Evolutionary conservation across 2,888 invertebrate genomes (phyloP), one percentile per base, ranked within the genome.

Genomic region (Pseudococcus jackbeardsleyi): DNA sequence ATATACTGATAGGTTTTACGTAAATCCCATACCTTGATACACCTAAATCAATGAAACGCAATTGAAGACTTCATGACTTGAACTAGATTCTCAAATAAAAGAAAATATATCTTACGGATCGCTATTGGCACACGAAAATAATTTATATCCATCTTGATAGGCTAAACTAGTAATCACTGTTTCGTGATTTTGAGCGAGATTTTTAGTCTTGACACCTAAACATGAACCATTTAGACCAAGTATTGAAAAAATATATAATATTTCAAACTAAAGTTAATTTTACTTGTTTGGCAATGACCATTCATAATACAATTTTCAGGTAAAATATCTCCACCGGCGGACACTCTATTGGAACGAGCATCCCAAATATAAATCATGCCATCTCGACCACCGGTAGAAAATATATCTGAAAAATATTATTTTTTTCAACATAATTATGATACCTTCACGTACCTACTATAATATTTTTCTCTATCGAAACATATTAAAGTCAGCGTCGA

Each of bases 341-440:
- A 22, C 39, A n/a, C 5, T n/a, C 33, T 19, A 5, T 19, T 77
- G 11, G 59, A 17, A 89, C 96, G 92, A 0, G 93, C 94, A 91
- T 98, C 98, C 97, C 97, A 98, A 22, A 97, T 91, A 90, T 96
- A 94, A 26, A 98, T 95, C 90, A 95, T 95, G 0, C 98, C 97
- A 92, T 98, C 98, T 54, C 98, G 93, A 0, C 96, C 95, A 22
- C 98, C 97, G 0, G 96, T 96, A 0, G 96, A 97, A 92, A 98
- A 97, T 1, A 96, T 94, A 88, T 94, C 94, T 90, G 93, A 91
- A 92, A 90, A 17, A 33, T 33, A 15, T 33, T 17, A n/a, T n/a
- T n/a, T n/a, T n/a, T n/a, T n/a, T n/a, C n/a, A n/a, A n/a, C n/a
- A n/a, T n/a, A n/a, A n/a, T n/a, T n/a, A n/a, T n/a, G n/a, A n/a